phyloP scores from a whole-genome alignment of 1,140 invertebrate genomes.

The Hesperophylax magnus region DNA sequence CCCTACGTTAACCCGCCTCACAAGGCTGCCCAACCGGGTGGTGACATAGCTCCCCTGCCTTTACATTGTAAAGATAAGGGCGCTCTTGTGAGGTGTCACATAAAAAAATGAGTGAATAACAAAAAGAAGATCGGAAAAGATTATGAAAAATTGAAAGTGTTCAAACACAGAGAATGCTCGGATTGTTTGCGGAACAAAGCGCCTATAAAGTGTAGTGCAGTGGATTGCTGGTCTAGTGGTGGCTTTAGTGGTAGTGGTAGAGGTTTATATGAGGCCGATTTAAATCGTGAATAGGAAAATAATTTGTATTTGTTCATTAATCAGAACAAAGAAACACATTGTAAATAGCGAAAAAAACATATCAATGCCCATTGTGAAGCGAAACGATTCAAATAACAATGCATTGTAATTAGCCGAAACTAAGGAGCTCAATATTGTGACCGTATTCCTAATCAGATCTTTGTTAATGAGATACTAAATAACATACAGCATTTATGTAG shows the following conservation, averaged over 20 bases:
- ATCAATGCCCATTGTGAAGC: slow-evolving; percentile 8
- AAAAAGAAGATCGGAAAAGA: neutral
- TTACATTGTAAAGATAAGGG: no score
- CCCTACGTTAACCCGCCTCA: no score
- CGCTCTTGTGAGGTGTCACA: no score
- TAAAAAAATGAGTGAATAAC: no score
- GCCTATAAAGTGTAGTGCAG: no score
- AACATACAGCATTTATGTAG: no score
- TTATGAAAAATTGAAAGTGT: neutral
- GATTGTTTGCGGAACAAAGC: neutral
- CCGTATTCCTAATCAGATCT: no score
- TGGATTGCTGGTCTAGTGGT: no score
- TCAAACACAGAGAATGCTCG: neutral
- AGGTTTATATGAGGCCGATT: neutral
- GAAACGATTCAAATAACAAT: slow-evolving; percentile 12
- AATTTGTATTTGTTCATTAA: neutral
- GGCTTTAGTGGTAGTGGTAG: neutral
- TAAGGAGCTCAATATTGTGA: slow-evolving; percentile 2
- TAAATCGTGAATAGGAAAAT: slow-evolving; percentile 3
- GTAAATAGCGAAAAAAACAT: slow-evolving; percentile 8
- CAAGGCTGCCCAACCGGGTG: no score
- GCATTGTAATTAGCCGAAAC: slow-evolving; percentile 4
- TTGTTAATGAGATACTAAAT: no score
- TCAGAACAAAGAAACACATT: slow-evolving; percentile 17
- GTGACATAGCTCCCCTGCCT: no score